These are phyloP conservation scores for Octopus sinensis DNA, from an alignment of 1,140 invertebrate species.

Conservation along the genomic window DNA sequence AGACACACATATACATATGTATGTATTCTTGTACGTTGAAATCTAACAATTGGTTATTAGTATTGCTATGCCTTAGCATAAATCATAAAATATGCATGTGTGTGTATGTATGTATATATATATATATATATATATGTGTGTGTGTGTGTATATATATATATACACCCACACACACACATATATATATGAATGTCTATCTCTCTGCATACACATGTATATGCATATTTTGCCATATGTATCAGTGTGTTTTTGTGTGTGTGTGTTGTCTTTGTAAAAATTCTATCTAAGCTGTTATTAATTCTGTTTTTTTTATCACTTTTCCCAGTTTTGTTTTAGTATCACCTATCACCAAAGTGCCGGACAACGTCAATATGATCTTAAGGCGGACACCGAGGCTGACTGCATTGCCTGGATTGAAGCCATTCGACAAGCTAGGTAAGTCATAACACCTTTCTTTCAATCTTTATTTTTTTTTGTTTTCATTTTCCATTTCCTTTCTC, in stretches of 20 bases:
- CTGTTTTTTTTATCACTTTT: constrained; percentile 51
- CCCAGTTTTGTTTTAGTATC: constrained; percentile 85
- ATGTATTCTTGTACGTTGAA: neutral
- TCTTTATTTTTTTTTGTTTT: neutral
- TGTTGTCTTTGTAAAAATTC: neutral
- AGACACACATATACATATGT: neutral
- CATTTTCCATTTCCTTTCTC: neutral
- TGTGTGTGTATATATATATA: constrained; percentile 4
- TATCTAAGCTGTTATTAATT: neutral
- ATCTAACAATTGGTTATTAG: neutral
- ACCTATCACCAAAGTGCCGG: constrained; percentile 81
- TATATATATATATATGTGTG: neutral
- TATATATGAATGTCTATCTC: neutral
- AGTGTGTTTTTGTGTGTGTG: neutral
- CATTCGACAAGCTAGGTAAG: constrained; percentile 79
- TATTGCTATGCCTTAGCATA: neutral
- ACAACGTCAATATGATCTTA: constrained; percentile 82
- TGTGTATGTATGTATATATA: neutral
- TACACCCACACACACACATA: neutral
- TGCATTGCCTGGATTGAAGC: constrained; percentile 88
- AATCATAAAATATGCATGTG: neutral
- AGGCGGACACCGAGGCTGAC: constrained; percentile 77
- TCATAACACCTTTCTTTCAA: neutral
- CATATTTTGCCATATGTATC: neutral
- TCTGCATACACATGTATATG: neutral